These are phyloP conservation scores for Erythrolamprus reginae DNA, from an alignment of 2,113 vertebrate genomes.

Conservation along the genomic window DNA sequence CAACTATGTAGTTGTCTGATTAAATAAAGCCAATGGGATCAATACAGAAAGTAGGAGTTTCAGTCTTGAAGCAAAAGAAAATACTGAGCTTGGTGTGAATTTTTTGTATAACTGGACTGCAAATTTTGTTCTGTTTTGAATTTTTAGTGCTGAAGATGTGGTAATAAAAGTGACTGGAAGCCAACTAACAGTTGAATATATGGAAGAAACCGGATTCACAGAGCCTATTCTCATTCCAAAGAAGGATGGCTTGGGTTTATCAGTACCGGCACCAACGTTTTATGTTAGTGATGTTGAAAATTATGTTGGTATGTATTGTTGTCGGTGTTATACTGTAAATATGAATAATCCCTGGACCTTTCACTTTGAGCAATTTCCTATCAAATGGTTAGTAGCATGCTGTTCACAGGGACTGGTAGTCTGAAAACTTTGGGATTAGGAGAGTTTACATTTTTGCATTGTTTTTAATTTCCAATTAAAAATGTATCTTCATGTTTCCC, in stretches of 20 bases:
- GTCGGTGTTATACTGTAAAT: background rate
- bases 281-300: slow-evolving; percentile 98
- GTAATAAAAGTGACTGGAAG: slow-evolving; percentile 83
- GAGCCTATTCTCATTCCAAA: slow-evolving; percentile 92
- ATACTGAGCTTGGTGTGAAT: rapidly evolving
- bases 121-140: slow-evolving; percentile 29
- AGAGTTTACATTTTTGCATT: background rate
- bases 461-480: background rate
- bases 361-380: background rate
- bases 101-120: rapidly evolving
- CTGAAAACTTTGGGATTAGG: background rate
- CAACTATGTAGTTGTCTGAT: background rate
- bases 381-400: background rate
- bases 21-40: background rate
- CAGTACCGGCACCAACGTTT: slow-evolving; percentile 91
- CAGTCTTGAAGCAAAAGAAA: background rate
- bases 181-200: slow-evolving; percentile 85
- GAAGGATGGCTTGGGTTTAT: slow-evolving; percentile 89
- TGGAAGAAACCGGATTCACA: slow-evolving; percentile 91
- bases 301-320: slow-evolving; percentile 82
- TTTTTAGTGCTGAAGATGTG: slow-evolving; percentile 86
- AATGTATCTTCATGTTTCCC: background rate
- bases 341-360: too few relatives aligned
- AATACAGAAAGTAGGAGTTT: background rate
- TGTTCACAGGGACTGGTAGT: background rate